Conservation (phyloP, 2,797 vertebrate species). For the Bradypus variegatus region DNA sequence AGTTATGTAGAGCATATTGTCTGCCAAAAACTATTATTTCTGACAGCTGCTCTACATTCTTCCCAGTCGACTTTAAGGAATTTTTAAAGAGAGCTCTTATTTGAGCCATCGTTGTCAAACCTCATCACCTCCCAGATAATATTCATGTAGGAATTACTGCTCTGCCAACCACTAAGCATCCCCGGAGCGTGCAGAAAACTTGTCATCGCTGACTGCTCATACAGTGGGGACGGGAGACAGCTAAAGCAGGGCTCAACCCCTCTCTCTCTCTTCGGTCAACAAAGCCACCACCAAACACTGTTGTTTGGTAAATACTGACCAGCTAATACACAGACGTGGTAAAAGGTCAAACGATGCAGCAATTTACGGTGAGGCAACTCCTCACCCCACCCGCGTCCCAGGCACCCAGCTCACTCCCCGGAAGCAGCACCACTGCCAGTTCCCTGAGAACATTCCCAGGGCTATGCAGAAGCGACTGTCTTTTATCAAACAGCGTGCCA, state of each 20-base stretch:
- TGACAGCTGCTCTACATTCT: fast-evolving
- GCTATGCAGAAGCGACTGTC: too few species aligned
- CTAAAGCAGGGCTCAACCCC: too few species aligned
- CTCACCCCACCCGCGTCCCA: background rate
- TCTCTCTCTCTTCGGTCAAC: too few species aligned
- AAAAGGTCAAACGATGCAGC: background rate
- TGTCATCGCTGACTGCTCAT: background rate
- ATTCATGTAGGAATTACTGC: too few species aligned
- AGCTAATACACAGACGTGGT: background rate
- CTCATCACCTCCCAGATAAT: background rate
- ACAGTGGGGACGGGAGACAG: too few species aligned
- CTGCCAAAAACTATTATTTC: fast-evolving
- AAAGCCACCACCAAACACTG: background rate
- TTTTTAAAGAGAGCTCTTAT: background rate
- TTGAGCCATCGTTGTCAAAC: background rate
- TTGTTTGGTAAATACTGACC: background rate
- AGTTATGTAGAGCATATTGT: fast-evolving
- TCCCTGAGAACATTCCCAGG: background rate
- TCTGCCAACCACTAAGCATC: too few species aligned
- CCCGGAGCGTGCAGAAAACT: background rate
- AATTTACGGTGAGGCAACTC: too few species aligned
- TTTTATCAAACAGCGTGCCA: too few species aligned
- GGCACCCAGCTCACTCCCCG: background rate
- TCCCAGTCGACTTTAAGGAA: too few species aligned
- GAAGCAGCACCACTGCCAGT: too few species aligned